Base-by-base conservation (phyloP, 92 coral and sea anemone species). In the Bergia sp. region DNA sequence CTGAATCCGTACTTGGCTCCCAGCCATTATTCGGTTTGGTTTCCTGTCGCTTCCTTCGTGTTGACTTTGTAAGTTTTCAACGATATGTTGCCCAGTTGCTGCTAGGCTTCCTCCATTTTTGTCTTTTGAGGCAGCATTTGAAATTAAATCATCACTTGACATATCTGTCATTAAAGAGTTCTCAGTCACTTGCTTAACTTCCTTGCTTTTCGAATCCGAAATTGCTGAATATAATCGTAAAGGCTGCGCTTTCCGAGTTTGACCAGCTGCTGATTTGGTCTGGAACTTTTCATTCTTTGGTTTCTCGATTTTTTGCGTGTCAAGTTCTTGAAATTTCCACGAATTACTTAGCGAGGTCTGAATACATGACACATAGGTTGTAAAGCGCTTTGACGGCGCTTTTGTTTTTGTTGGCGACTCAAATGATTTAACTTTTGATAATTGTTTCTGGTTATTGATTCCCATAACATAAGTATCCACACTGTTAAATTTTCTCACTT, bases 341-440 rank as follows among this genome's bases (percentile, higher is more conserved):
- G 87, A 84, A 47, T 72, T 72, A 53, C 87, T 84, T 29, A 84
- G 64, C 64, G 77, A 69, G 6, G 87, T 69, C 5, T 84, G 79
- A 72, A 84, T 36, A 37, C 87, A 67, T 4, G 87, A 84, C 13
- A 84, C 64, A 49, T 71, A 84, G 21, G 78, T 84, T 73, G 69
- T 84, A 21, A 7, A 45, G 21, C 87, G 45, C n/a, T 71, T 53
- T 23, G 87, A 36, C n/a, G 79, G 37, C 12, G 11, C 40, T 8
- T 65, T 42, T 64, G 64, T 45, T 44, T 37, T 42, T 4, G 65
- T 45, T 71, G 79, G 87, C 21, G 55, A 40, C 13, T 84, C 79
- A 44, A 47, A 71, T 12, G 79, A 36, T 45, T 44, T 71, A 15
- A 72, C 29, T 44, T 45, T 84, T 50, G 87, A 43, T 4, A 72